Evolutionary conservation across 2,888 invertebrate genomes (phyloP).

Genomic region (Lepetodrilus schrolli): DNA sequence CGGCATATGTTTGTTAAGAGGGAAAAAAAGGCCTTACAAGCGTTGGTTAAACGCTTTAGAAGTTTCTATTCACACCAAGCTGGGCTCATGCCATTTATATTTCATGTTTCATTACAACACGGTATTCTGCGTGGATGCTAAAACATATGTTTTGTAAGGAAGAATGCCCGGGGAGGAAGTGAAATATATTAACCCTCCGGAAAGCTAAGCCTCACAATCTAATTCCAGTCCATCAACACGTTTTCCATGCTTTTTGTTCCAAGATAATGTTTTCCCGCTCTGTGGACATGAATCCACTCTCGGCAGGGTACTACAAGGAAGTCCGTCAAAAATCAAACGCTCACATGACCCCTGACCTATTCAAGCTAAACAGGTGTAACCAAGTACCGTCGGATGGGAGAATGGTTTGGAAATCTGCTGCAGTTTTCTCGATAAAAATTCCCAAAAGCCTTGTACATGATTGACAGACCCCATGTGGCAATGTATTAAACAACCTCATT

Average conservation of each 20-base stretch:
- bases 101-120: slow-evolving; percentile 27
- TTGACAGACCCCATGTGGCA: neutral
- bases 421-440: neutral
- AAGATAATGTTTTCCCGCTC: neutral
- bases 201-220: neutral
- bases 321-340: slow-evolving; percentile 4
- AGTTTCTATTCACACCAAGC: neutral
- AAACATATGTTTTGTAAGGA: slow-evolving; percentile 32
- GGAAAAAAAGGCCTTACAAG: neutral
- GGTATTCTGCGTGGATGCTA: slow-evolving; percentile 29
- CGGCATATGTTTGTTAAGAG: neutral
- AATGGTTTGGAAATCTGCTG: neutral
- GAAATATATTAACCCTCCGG: slow-evolving; percentile 16
- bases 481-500: slow-evolving; percentile 15
- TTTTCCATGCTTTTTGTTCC: neutral
- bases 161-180: slow-evolving; percentile 12
- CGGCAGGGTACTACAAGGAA: neutral
- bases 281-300: too few relatives aligned
- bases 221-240: neutral
- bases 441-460: neutral
- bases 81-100: slow-evolving; percentile 24
- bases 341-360: slow-evolving; percentile 6
- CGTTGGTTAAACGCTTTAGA: slow-evolving; percentile 13
- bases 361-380: slow-evolving; percentile 25
- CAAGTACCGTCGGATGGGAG: neutral